phyloP scores from a whole-genome alignment of 2,888 invertebrate genomes.

The Galeopsomyia nigrocyanea region DNA sequence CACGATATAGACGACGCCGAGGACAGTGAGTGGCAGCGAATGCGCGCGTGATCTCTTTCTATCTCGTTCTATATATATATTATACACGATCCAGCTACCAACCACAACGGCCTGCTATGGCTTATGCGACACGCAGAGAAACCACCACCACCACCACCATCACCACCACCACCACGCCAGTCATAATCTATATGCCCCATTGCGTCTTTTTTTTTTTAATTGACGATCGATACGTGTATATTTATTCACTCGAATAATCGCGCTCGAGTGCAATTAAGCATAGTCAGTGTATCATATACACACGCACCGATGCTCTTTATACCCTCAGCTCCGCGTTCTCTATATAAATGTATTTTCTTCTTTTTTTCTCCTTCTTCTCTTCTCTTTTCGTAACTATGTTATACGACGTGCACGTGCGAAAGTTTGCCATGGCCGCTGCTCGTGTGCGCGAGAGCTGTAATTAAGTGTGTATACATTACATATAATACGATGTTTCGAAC shows the following conservation, averaged over 20 bases:
- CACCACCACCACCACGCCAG: no score
- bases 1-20: not conserved
- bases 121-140: no score
- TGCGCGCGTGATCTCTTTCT: no score
- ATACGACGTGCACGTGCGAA: slow-evolving; percentile 47
- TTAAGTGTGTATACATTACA: not conserved
- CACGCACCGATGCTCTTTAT: no score
- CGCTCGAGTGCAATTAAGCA: slow-evolving; percentile 9
- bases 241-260: slow-evolving; percentile 2
- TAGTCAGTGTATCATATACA: slow-evolving; percentile 32
- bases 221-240: no score
- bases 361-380: no score
- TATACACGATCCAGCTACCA: not conserved
- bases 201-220: no score
- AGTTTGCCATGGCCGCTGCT: slow-evolving; percentile 54
- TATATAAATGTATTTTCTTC: no score
- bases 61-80: not conserved
- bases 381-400: no score
- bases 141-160: no score
- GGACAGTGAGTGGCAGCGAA: slow-evolving; percentile 15
- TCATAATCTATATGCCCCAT: no score
- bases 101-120: not conserved
- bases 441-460: slow-evolving; percentile 38
- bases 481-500: slow-evolving; percentile 9
- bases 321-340: no score